These are phyloP conservation scores for Orientallactaga sibirica DNA, from an alignment of 2,797 vertebrate species.

Conservation along the genomic window DNA sequence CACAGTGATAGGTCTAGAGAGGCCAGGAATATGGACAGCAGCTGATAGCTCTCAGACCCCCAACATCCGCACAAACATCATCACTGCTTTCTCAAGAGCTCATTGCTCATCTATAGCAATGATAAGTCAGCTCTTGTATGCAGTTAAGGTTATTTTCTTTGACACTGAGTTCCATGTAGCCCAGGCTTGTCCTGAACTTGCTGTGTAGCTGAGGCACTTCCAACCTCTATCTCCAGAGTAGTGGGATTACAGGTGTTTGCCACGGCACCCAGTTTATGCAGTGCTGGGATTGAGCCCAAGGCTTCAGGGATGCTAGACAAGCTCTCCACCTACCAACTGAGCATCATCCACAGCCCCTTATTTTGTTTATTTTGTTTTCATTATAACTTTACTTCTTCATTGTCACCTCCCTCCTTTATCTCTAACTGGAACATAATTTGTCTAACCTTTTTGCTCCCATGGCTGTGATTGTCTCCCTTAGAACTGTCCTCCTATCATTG, in stretches of 20 bases:
- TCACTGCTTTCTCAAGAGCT: slow-evolving; percentile 48
- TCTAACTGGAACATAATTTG: background rate
- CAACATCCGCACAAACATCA: background rate
- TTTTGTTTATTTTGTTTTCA: background rate
- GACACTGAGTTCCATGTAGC: background rate
- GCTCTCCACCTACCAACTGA: background rate
- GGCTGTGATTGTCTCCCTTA: background rate
- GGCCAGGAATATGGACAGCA: background rate
- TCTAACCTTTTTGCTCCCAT: background rate
- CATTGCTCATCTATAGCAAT: slow-evolving; percentile 13
- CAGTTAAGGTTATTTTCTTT: background rate
- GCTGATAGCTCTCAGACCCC: slow-evolving; percentile 30
- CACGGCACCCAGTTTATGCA: background rate
- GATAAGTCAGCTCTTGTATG: background rate
- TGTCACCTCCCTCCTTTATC: background rate
- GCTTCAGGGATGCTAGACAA: background rate
- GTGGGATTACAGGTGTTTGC: background rate
- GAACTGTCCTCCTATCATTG: background rate
- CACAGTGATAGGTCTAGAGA: background rate
- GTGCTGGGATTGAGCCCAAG: background rate
- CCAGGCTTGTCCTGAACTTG: background rate
- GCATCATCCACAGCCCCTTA: background rate
- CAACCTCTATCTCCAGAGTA: background rate
- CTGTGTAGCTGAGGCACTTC: too few relatives aligned
- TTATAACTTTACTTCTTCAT: background rate